phyloP scores from a whole-genome alignment of 2,888 invertebrate species.

The Junonia oenone region DNA sequence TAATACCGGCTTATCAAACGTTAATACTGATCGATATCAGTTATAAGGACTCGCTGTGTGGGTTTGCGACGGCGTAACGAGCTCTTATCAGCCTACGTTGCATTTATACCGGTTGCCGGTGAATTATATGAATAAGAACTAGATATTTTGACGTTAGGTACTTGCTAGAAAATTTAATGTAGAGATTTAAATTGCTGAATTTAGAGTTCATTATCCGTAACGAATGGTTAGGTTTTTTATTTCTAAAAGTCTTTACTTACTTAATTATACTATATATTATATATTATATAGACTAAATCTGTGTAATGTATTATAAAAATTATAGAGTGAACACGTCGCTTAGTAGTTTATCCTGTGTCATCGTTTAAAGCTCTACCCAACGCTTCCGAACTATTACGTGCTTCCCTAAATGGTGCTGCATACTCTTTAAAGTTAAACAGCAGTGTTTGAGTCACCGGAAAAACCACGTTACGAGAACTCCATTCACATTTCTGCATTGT shows the following conservation, averaged over 20 bases:
- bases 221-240: neutral
- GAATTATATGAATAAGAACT: constrained; percentile 13
- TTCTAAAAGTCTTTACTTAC: neutral
- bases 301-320: neutral
- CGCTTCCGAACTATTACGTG: too few relatives aligned
- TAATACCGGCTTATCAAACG: constrained; percentile 8
- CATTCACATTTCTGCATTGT: neutral
- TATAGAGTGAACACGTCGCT: too few relatives aligned
- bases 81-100: constrained; percentile 26
- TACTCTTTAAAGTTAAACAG: too few relatives aligned
- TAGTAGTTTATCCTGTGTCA: too few relatives aligned
- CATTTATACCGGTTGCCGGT: constrained; percentile 14
- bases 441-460: neutral
- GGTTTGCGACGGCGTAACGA: constrained; percentile 18
- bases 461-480: neutral
- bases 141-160: neutral
- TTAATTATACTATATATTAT: too few relatives aligned
- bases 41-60: constrained; percentile 22
- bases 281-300: neutral
- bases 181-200: neutral
- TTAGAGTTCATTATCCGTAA: neutral
- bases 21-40: constrained; percentile 14
- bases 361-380: too few relatives aligned
- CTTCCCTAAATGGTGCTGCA: too few relatives aligned
- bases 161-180: neutral